phyloP scores from a whole-genome alignment of 23 tunicate species.

The Trididemnum clinides region DNA sequence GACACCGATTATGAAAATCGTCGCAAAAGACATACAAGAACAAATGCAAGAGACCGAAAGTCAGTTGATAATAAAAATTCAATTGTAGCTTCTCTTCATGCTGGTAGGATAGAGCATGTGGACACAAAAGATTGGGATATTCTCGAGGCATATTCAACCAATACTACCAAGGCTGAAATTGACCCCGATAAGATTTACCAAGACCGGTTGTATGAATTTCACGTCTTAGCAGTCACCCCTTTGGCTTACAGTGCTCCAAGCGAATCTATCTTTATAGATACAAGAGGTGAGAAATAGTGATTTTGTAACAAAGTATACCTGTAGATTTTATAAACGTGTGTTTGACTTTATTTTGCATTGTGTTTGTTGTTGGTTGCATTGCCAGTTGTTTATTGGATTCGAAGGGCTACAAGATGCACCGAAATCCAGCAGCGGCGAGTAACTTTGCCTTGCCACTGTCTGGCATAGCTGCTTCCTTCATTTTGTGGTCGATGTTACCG shows the following conservation, averaged over 20 bases:
- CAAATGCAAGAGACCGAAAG: not conserved
- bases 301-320: no score
- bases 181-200: slow-evolving; percentile 30
- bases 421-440: no score
- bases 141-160: slow-evolving; percentile 49
- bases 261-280: slow-evolving; percentile 36
- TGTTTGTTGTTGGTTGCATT: no score
- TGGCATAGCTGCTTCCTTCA: no score
- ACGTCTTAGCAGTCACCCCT: slow-evolving; percentile 52
- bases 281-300: slow-evolving; percentile 56
- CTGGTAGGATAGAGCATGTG: not conserved
- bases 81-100: not conserved
- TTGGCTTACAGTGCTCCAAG: slow-evolving; percentile 67
- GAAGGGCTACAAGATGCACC: no score
- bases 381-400: no score
- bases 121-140: slow-evolving; percentile 22
- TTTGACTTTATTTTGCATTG: no score
- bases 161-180: slow-evolving; percentile 32
- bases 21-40: not conserved
- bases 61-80: not conserved
- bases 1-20: not conserved
- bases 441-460: no score
- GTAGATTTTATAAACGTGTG: no score
- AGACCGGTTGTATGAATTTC: slow-evolving; percentile 64
- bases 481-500: no score